phyloP scores from a whole-genome alignment of 1,140 invertebrate species.

The Saccostrea glomerata region DNA sequence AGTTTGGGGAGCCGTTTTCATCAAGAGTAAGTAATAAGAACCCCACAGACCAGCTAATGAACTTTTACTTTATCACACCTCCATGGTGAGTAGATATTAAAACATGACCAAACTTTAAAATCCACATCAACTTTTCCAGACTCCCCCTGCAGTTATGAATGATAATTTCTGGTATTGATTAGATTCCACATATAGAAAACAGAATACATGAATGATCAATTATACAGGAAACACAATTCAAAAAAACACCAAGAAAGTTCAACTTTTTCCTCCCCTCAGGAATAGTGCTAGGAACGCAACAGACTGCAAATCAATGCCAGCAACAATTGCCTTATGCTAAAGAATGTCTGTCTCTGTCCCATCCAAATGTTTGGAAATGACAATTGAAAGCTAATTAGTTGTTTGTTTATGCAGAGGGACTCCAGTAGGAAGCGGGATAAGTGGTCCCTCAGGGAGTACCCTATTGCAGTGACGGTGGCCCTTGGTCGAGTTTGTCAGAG shows the following conservation, averaged over 20 bases:
- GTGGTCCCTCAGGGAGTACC: not conserved
- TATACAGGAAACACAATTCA: conserved; percentile 29
- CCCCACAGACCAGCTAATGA: conserved; percentile 3
- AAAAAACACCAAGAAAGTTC: conserved; percentile 21
- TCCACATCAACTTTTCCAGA: not conserved
- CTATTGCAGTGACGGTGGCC: not conserved
- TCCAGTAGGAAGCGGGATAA: not conserved
- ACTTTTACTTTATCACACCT: conserved; percentile 20
- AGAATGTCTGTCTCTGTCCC: not conserved
- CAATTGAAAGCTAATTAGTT: conserved; percentile 29
- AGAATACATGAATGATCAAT: conserved; percentile 36
- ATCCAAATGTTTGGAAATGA: not conserved
- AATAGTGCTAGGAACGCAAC: not conserved
- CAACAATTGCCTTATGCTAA: not conserved
- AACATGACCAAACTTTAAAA: conserved; percentile 25
- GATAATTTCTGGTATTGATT: conserved; percentile 28
- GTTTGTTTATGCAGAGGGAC: not conserved
- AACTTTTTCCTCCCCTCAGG: conserved; percentile 4
- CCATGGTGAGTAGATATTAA: not conserved
- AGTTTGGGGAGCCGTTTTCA: not conserved
- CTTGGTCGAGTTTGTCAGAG: not conserved
- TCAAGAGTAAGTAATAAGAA: not conserved
- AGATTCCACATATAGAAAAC: conserved; percentile 25
- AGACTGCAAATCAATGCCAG: conserved; percentile 22
- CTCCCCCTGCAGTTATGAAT: conserved; percentile 19